These are phyloP conservation scores for Drosophila kanekoi DNA, from an alignment of 2,888 invertebrate genomes.

Conservation along the genomic window DNA sequence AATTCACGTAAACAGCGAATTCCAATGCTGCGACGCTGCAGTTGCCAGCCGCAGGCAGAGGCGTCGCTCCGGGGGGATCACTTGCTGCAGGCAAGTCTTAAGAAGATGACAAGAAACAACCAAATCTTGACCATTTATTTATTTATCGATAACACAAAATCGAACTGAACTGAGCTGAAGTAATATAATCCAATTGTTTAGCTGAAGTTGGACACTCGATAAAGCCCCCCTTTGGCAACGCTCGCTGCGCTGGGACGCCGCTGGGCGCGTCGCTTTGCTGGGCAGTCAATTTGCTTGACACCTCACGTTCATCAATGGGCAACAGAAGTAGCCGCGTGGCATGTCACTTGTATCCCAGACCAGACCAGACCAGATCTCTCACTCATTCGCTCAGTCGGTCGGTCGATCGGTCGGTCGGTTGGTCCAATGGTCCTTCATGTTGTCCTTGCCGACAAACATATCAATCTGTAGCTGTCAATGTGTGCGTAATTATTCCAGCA, in stretches of 20 bases:
- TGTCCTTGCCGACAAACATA: slow-evolving; percentile 58
- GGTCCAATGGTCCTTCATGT: slow-evolving; percentile 20
- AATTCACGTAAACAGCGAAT: slow-evolving; percentile 82
- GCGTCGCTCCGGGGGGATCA: slow-evolving; percentile 1
- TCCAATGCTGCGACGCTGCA: slow-evolving; percentile 52
- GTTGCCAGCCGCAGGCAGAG: slow-evolving; percentile 34
- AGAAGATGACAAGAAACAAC: too few species aligned
- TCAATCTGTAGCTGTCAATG: slow-evolving; percentile 81
- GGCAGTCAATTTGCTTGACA: slow-evolving; percentile 84
- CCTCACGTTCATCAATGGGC: slow-evolving; percentile 84
- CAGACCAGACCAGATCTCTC: slow-evolving; percentile 18
- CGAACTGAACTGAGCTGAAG: too few species aligned
- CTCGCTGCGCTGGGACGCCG: slow-evolving; percentile 29
- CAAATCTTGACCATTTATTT: too few species aligned
- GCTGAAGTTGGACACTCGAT: background rate
- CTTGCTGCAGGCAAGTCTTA: too few species aligned
- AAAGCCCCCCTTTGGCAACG: background rate
- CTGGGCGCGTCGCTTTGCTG: slow-evolving; percentile 41
- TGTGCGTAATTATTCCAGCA: slow-evolving; percentile 84
- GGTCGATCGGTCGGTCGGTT: slow-evolving; percentile 24
- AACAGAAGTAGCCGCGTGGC: slow-evolving; percentile 59
- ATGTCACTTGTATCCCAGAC: slow-evolving; percentile 33
- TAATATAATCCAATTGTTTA: background rate
- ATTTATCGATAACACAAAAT: too few species aligned
- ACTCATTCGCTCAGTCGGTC: slow-evolving; percentile 9